Percentiles rank a stretch among this genome's conserved stretches.
Evolutionary conservation across 2,888 invertebrate species (phyloP).

Genomic region (Chaitophorus viminalis): DNA sequence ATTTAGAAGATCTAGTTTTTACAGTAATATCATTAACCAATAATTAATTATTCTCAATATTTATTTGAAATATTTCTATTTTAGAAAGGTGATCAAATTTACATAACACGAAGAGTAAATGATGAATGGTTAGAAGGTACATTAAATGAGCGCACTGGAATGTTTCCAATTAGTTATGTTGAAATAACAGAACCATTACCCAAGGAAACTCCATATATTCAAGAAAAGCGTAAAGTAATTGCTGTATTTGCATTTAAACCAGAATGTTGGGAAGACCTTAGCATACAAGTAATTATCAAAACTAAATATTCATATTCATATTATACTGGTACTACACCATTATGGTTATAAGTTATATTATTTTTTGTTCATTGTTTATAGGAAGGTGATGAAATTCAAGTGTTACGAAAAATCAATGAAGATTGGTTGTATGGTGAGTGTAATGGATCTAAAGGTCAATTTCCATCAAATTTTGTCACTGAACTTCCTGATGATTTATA

Average conservation of each 20-base stretch:
- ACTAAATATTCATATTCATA: constrained; percentile 32
- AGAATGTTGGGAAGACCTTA: constrained; percentile 72
- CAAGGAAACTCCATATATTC: constrained; percentile 66
- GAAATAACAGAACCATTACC: constrained; percentile 78
- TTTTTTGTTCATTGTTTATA: constrained; percentile 65
- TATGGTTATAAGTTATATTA: constrained; percentile 25
- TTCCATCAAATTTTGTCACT: constrained; percentile 79
- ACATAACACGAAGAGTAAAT: constrained; percentile 77
- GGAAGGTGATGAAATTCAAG: constrained; percentile 74
- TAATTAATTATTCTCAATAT: not conserved
- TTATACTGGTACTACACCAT: too few relatives aligned
- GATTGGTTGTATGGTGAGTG: constrained; percentile 84
- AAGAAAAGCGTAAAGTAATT: constrained; percentile 68
- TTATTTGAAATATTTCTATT: not conserved
- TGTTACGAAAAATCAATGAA: constrained; percentile 76
- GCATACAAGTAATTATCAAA: constrained; percentile 69
- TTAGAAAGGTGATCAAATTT: constrained; percentile 79
- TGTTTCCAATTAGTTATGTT: constrained; percentile 85
- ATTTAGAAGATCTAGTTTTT: constrained; percentile 82
- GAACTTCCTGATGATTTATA: constrained; percentile 62
- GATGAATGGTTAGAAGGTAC: constrained; percentile 84
- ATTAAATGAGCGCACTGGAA: constrained; percentile 77
- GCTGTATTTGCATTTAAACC: constrained; percentile 81
- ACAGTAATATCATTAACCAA: constrained; percentile 72
- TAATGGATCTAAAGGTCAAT: constrained; percentile 77